Evolutionary conservation across 2,113 vertebrate species (phyloP), one percentile per base, ranked within the genome.

Genomic region (Lanius ludovicianus): DNA sequence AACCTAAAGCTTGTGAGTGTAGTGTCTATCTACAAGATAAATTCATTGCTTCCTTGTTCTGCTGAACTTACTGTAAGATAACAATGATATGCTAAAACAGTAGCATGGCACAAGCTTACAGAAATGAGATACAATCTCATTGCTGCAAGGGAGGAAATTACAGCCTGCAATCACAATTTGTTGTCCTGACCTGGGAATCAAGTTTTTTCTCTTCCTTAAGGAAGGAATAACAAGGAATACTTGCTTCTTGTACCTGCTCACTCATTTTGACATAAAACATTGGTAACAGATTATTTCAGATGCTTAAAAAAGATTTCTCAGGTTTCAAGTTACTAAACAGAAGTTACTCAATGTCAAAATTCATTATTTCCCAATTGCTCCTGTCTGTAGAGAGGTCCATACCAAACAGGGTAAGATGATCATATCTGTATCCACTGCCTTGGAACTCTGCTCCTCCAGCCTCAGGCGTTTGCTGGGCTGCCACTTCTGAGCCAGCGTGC

Each of bases 391-490:
- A 42, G 68, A 50, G 3, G 8, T 4, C 94, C 97, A 37, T 97
- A 99, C 99, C 98, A 99, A 95, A 56, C 99, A 99, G 0, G 99
- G 98, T 14, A 99, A 96, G 87, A 99, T 98, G 53, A 99, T 99
- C 98, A 99, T 99, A 84, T 99, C 99, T 7, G 99, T 99, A 83
- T 99, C 99, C 89, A 99, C 98, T 1, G 99, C 99, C 96, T 99
- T 99, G 52, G 98, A 98, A 31, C 97, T 99, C 86, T 98, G 98
- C 86, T 99, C 99, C 70, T 99, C 99, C 23, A 98, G 96, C 69
- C 97, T 98, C 81, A 97, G 67, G 50, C 98, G 98, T 92, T 99
- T 98, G 77, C 96, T 97, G 4, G 99, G 99, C 39, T 99, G 99
- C 99, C 99, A 99, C 89, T 98, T 99, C 97, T 99, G 99, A 35